Conservation (phyloP, 2,888 invertebrate genomes). For the Chloroclysta siterata region DNA sequence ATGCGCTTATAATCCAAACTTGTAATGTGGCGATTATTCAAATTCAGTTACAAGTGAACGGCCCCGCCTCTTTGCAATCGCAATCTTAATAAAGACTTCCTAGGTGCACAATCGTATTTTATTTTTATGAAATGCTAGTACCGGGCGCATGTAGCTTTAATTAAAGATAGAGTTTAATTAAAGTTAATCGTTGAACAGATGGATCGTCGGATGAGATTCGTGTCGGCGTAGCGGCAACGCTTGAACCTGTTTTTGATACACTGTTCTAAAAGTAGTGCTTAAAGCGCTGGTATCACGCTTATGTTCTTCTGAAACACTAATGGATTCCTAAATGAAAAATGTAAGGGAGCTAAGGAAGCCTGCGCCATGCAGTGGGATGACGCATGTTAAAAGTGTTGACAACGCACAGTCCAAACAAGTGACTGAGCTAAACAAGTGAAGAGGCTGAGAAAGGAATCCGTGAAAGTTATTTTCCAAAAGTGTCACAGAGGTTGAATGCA, state of each 20-base stretch:
- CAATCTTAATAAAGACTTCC: slow-evolving; percentile 84
- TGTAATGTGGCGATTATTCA: slow-evolving; percentile 78
- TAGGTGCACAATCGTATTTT: slow-evolving; percentile 72
- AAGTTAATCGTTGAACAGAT: slow-evolving; percentile 70
- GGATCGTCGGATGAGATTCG: slow-evolving; percentile 59
- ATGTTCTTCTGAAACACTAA: not conserved
- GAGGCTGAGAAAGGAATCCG: too few species aligned
- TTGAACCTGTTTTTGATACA: slow-evolving; percentile 36
- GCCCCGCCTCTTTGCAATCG: slow-evolving; percentile 79
- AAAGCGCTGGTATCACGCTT: slow-evolving; percentile 2
- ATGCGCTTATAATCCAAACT: slow-evolving; percentile 56
- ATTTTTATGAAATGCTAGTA: slow-evolving; percentile 69
- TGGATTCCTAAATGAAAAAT: not conserved
- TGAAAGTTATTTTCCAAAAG: too few species aligned
- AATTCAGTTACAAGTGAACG: slow-evolving; percentile 73
- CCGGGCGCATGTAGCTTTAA: slow-evolving; percentile 68
- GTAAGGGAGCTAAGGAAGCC: not conserved
- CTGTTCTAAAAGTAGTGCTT: slow-evolving; percentile 15
- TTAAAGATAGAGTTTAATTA: slow-evolving; percentile 80
- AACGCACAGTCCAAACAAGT: too few species aligned
- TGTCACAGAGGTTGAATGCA: too few species aligned
- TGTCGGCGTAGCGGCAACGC: slow-evolving; percentile 43
- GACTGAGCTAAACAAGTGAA: too few species aligned
- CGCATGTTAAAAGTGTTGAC: too few species aligned
- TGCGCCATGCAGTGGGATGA: not conserved